Base-by-base conservation (phyloP, 2,113 vertebrate genomes). In the Pongo abelii region DNA sequence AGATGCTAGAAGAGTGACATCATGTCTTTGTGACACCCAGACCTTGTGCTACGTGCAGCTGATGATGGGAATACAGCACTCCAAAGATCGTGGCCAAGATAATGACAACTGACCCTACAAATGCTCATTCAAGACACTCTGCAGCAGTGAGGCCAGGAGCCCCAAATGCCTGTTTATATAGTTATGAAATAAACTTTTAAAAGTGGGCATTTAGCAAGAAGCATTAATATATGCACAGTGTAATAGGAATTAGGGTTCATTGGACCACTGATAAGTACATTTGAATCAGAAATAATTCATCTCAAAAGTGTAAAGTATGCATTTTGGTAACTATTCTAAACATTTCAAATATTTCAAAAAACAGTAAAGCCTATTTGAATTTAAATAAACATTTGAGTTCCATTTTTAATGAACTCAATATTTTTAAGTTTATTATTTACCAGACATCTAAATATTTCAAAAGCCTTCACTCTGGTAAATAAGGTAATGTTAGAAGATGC, bases 1-100 rank as follows among this genome's bases (percentile, higher is more conserved):
- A 96, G 97, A 98, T 94, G 96, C 97, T 97, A 89, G 85, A 72
- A 98, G 93, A 97, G 92, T 97, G 96, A 97, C 17, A 67, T 89
- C 69, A 97, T 89, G 75, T 96, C 94, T 94, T 93, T 94, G 69
- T 97, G 93, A 97, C 90, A 96, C 59, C 96, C 84, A 74, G 85
- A 50, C 70, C 92, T 80, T 2, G 12, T 25, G 85, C 1, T 94
- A 94, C 11, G 38, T 50, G 30, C 80, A 35, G 78, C 84, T 14
- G 59, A 96, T 96, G 94, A 97, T 3, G 14, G 92, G 93, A 97
- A 97, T 94, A 92, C 0, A 25, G 50, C 90, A 70, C 83, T 72
- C 10, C 67, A 93, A 81, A 74, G 84, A 93, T 96, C 75, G 92
- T 87, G 81, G 79, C 90, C 52, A 50, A 55, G 40, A 92, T 85